These are phyloP conservation scores for Pandemis cinnamomeana DNA, from an alignment of 2,888 invertebrate species.

Conservation along the genomic window DNA sequence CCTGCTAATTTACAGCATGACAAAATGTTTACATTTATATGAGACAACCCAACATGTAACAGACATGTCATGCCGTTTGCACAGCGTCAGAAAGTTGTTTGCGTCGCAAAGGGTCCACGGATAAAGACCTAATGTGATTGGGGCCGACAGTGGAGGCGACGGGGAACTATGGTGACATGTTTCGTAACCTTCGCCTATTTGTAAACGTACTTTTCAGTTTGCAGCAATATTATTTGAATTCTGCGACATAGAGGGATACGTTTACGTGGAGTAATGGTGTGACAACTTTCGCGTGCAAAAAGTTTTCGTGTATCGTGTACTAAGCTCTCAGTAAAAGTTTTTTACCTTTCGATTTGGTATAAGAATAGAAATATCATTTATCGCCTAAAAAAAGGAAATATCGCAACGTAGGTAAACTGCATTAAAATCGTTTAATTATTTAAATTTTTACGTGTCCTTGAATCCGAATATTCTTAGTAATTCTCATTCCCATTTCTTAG, in stretches of 20 bases:
- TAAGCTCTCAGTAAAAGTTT: no score
- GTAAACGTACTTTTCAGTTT: constrained; percentile 23
- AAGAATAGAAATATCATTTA: no score
- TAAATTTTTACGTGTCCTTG: no score
- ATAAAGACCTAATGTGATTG: constrained; percentile 45
- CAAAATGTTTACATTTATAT: constrained; percentile 15
- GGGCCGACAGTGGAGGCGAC: constrained; percentile 29
- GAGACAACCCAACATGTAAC: constrained; percentile 20
- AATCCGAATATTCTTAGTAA: no score
- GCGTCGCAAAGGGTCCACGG: constrained; percentile 29
- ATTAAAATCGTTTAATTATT: no score
- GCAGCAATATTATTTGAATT: constrained; percentile 26
- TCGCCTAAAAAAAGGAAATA: no score
- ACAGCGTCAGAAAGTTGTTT: constrained; percentile 40
- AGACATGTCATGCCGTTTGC: constrained; percentile 27
- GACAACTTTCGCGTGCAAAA: background rate
- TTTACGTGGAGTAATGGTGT: background rate
- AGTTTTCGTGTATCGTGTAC: background rate
- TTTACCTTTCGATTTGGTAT: background rate
- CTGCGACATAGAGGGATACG: background rate
- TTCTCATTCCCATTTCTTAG: no score
- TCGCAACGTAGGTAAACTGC: no score
- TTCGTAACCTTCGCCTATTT: constrained; percentile 24
- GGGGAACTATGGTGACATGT: constrained; percentile 19
- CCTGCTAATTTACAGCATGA: background rate